These are phyloP conservation scores for Planococcus citri DNA, from an alignment of 1,140 invertebrate species.

Conservation along the genomic window DNA sequence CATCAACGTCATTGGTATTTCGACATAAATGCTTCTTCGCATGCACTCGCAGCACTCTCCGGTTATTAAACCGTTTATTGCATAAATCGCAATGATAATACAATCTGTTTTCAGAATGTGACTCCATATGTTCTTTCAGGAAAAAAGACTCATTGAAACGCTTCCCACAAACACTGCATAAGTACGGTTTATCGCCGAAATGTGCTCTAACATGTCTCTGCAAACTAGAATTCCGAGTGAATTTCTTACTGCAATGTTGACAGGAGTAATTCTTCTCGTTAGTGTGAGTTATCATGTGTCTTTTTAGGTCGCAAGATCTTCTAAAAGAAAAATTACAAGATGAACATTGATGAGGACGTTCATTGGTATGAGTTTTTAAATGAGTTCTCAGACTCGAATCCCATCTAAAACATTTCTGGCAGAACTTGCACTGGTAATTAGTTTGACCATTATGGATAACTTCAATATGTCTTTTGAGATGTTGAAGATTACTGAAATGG, in stretches of 20 bases:
- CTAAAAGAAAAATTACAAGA: conserved; percentile 76
- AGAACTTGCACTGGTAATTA: not conserved
- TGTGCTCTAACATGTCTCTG: conserved; percentile 81
- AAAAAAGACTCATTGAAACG: too few species aligned
- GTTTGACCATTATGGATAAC: too few species aligned
- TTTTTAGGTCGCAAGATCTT: conserved; percentile 70
- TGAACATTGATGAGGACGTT: conserved; percentile 47
- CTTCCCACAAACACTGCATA: conserved; percentile 83
- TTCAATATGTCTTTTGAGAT: too few species aligned
- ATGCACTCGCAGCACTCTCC: too few species aligned
- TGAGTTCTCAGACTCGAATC: not conserved
- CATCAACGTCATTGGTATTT: too few species aligned
- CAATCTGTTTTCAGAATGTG: too few species aligned
- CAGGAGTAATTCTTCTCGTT: conserved; percentile 82
- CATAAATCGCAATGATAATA: too few species aligned
- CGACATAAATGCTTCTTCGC: too few species aligned
- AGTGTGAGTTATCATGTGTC: conserved; percentile 73
- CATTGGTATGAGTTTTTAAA: conserved; percentile 49
- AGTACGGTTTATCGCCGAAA: conserved; percentile 86
- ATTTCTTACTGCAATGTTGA: conserved; percentile 73
- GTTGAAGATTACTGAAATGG: too few species aligned
- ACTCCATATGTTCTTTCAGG: too few species aligned
- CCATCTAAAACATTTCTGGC: not conserved
- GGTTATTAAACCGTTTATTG: too few species aligned
- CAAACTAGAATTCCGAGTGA: conserved; percentile 72